Evolutionary conservation across 2,888 invertebrate species (phyloP), one percentile per base, ranked within the genome.

Genomic region (Morinoia aosen): DNA sequence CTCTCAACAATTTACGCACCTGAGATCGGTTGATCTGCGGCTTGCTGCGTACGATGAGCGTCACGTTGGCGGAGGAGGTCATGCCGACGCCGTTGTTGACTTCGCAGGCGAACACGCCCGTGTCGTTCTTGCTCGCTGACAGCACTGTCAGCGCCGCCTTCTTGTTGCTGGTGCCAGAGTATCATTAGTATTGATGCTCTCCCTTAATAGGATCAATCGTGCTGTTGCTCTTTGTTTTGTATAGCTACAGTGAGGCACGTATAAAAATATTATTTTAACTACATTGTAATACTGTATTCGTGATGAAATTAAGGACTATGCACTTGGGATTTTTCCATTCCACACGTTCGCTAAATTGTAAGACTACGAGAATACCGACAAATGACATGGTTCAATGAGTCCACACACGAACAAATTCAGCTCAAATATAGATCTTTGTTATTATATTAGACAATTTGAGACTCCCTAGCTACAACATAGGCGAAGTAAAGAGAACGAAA

Each of bases 31-130:
- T 93, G 40, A 96, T 95, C 91, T 94, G 90, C 2, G 96, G 96
- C 88, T 96, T 96, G 57, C 95, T 96, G 90, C 96, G 95, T 48
- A 96, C 96, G 58, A 96, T 91, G 12, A 96, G 96, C 90, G 98
- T 97, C 14, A 98, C 98, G 97, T 98, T 98, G 76, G 95, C 94
- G n/a, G 94, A 61, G 14, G 95, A 90, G 97, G 95, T 61, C 39
- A 56, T 57, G 7, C 99, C 99, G 95, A 99, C 98, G 48, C 98
- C 98, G 97, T 99, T 99, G 97, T 98, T 98, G n/a, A 98, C 99
- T 76, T 98, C 98, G 97, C 99, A 99, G 95, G 98, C 98, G 97
- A 98, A 99, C 97, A 98, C 98, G 97, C 99, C 99, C 0, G 99
- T 98, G 97, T 99, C 99, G 95, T 98, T 98, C 97, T 98, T 98